phyloP scores from a whole-genome alignment of 2,113 vertebrate genomes.

The Progne subis region DNA sequence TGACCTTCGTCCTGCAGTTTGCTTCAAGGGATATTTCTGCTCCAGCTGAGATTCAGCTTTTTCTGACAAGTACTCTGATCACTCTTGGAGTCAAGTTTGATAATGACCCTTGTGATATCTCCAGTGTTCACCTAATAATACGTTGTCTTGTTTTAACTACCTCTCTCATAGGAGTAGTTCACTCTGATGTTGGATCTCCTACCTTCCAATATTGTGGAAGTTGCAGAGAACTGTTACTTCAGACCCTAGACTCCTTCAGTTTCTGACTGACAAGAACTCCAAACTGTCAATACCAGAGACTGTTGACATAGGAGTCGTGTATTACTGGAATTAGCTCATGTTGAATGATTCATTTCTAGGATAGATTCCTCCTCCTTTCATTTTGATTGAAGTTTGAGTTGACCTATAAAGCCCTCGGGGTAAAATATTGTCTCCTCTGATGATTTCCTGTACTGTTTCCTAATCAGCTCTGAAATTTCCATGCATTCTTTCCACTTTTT shows the following conservation, averaged over 20 bases:
- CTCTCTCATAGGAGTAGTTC: background rate
- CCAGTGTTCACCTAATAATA: background rate
- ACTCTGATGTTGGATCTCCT: background rate
- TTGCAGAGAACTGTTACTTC: background rate
- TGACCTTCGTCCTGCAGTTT: conserved; percentile 28
- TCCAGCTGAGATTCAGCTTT: conserved; percentile 20
- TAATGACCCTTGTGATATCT: background rate
- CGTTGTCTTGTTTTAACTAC: conserved; percentile 7
- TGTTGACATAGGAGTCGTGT: background rate
- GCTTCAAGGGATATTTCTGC: conserved; percentile 14
- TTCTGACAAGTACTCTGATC: conserved; percentile 1
- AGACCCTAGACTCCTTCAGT: background rate
- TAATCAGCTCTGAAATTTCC: background rate
- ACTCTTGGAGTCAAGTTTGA: background rate
- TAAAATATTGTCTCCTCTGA: background rate
- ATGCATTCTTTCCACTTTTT: background rate
- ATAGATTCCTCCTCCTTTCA: background rate
- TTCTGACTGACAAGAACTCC: background rate
- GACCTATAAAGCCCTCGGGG: background rate
- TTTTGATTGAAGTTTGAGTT: background rate
- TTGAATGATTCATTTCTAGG: background rate
- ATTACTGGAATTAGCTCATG: background rate
- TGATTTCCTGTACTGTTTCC: background rate
- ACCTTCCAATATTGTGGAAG: background rate
- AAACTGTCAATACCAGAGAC: background rate